phyloP scores from a whole-genome alignment of 2,113 vertebrate species.

The Scatophagus argus region DNA sequence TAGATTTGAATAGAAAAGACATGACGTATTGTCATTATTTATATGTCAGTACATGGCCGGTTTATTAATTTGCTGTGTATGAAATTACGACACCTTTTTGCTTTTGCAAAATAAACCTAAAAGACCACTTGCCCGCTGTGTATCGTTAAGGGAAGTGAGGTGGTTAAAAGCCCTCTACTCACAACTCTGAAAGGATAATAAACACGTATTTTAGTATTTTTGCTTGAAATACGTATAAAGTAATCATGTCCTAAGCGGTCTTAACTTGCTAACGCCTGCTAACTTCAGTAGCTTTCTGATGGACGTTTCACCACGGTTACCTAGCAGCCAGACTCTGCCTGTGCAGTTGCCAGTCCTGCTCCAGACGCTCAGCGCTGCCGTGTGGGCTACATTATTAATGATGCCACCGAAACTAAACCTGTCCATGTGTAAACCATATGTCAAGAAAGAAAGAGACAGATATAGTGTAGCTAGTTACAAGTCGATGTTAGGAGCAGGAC shows the following conservation, averaged over 20 bases:
- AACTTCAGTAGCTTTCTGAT: neutral
- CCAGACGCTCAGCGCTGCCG: conserved; percentile 64
- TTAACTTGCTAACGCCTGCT: neutral
- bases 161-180: neutral
- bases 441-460: conserved; percentile 23
- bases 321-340: conserved; percentile 63
- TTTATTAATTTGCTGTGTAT: neutral
- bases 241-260: neutral
- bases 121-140: neutral
- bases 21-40: conserved; percentile 38
- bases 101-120: neutral
- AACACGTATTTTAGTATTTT: neutral
- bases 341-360: conserved; percentile 16
- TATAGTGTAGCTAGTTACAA: neutral
- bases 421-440: conserved; percentile 50
- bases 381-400: conserved; percentile 72
- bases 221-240: neutral
- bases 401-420: conserved; percentile 59
- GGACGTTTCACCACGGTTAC: conserved; percentile 35
- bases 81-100: neutral
- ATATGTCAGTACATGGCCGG: conserved; percentile 2
- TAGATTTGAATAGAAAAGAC: conserved; percentile 79
- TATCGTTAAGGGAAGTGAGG: neutral
- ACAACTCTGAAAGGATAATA: neutral
- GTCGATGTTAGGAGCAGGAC: conserved; percentile 8